Evolutionary conservation across 1,140 invertebrate genomes (phyloP).

Genomic region (Venturia canescens): DNA sequence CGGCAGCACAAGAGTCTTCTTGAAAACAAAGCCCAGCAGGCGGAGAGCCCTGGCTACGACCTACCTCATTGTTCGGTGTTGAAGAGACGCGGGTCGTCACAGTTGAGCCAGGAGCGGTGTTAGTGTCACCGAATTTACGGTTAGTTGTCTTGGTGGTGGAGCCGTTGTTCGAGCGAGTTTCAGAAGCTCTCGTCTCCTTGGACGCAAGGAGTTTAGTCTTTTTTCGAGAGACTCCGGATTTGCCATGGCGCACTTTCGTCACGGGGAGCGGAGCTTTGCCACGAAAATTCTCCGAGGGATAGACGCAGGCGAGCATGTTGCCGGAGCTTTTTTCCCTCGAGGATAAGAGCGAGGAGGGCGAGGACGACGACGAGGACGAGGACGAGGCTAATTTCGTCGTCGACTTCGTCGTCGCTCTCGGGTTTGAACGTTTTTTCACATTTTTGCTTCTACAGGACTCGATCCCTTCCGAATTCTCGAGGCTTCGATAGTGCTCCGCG

Average conservation of each 20-base stretch:
- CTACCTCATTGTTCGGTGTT: constrained; percentile 53
- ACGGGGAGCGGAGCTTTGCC: constrained; percentile 68
- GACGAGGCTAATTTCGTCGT: constrained; percentile 31
- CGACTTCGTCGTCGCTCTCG: constrained; percentile 13
- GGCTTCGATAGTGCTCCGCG: constrained; percentile 7
- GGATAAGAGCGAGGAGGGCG: not conserved
- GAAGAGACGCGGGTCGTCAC: constrained; percentile 14
- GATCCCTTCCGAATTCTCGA: constrained; percentile 4
- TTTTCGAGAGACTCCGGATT: constrained; percentile 58
- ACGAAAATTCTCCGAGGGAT: constrained; percentile 74
- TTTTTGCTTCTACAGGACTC: not conserved
- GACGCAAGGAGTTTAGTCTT: constrained; percentile 68
- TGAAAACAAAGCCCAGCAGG: not conserved
- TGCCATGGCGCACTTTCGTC: constrained; percentile 68
- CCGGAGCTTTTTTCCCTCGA: not conserved
- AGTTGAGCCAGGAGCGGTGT: not conserved
- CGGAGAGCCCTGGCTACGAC: constrained; percentile 11
- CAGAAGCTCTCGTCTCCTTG: constrained; percentile 64
- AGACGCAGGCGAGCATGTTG: constrained; percentile 75
- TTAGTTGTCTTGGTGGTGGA: not conserved
- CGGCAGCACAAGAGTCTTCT: too few relatives aligned
- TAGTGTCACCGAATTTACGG: constrained; percentile 16
- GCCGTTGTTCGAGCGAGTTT: not conserved
- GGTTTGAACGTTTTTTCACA: constrained; percentile 2
- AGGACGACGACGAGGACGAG: constrained; percentile 5